Evolutionary conservation across 1,140 invertebrate genomes (phyloP).

Genomic region (Vanessa atalanta): DNA sequence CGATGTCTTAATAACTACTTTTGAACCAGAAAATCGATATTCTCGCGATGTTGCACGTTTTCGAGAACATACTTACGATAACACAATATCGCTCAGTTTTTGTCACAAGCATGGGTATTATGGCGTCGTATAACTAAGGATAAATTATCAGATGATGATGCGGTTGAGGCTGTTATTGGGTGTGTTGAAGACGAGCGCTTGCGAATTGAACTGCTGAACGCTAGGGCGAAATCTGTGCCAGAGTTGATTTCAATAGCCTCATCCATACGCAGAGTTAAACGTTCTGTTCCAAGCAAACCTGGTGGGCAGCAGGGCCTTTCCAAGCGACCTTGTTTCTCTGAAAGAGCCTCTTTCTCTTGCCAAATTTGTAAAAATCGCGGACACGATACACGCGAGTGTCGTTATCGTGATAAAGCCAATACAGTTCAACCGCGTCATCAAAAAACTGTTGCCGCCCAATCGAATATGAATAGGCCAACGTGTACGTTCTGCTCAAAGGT

Average conservation of each 20-base stretch:
- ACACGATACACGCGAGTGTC: not conserved
- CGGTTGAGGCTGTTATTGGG: conserved; percentile 41
- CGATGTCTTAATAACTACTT: conserved; percentile 34
- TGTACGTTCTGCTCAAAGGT: conserved; percentile 31
- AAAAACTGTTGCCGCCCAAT: not conserved
- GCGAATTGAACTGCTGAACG: conserved; percentile 44
- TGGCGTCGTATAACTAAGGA: conserved; percentile 44
- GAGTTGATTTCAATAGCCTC: conserved; percentile 47
- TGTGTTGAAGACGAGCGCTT: conserved; percentile 34
- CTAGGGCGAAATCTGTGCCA: conserved; percentile 38
- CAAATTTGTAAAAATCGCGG: not conserved
- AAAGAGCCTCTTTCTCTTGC: not conserved
- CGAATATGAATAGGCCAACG: not conserved
- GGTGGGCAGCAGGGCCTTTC: not conserved
- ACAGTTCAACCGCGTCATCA: not conserved
- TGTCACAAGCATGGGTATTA: conserved; percentile 40
- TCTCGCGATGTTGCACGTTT: conserved; percentile 44
- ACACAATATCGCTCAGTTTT: conserved; percentile 36
- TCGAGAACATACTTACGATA: conserved; percentile 46
- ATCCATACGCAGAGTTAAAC: conserved; percentile 36
- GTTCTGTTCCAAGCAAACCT: not conserved
- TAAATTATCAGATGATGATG: conserved; percentile 31
- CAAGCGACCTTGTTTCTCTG: not conserved
- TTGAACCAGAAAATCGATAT: conserved; percentile 46
- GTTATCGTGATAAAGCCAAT: not conserved